These are phyloP conservation scores for Thripadectes ignobilis DNA, from an alignment of 2,797 vertebrate species.

Conservation along the genomic window DNA sequence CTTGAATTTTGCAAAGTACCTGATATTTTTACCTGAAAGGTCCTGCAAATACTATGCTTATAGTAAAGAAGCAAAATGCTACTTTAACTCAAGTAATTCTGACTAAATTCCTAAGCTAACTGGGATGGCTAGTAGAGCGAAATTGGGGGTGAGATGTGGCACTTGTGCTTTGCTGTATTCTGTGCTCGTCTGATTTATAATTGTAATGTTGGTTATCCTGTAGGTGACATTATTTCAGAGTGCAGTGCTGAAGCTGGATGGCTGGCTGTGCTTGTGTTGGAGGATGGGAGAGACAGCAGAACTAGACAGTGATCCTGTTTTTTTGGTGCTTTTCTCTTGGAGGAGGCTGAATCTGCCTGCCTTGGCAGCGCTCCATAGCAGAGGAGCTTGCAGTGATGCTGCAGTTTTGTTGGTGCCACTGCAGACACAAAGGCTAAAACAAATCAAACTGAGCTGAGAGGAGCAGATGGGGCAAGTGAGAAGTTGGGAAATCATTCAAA, in stretches of 20 bases:
- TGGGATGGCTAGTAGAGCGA: background rate
- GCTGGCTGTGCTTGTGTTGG: background rate
- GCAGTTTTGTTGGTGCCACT: slow-evolving; percentile 65
- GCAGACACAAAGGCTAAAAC: slow-evolving; percentile 59
- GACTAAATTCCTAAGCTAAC: background rate
- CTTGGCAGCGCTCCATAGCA: background rate
- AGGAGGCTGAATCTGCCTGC: slow-evolving; percentile 34
- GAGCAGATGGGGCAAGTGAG: slow-evolving; percentile 70
- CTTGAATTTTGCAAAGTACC: background rate
- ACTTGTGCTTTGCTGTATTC: background rate
- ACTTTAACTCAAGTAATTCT: background rate
- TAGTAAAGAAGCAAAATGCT: background rate
- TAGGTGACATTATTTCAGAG: background rate
- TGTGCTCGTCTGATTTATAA: background rate
- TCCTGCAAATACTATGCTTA: background rate
- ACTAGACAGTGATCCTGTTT: background rate
- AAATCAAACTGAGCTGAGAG: slow-evolving; percentile 58
- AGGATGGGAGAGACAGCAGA: background rate
- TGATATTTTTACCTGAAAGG: background rate
- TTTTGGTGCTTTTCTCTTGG: background rate
- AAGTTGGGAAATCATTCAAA: slow-evolving; percentile 71
- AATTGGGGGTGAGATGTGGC: background rate
- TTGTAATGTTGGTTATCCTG: background rate
- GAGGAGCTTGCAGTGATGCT: slow-evolving; percentile 55
- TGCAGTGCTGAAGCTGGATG: background rate